Evolutionary conservation across 2,113 vertebrate species (phyloP), one percentile per base, ranked within the genome.

Genomic region (Muntiacus reevesi): DNA sequence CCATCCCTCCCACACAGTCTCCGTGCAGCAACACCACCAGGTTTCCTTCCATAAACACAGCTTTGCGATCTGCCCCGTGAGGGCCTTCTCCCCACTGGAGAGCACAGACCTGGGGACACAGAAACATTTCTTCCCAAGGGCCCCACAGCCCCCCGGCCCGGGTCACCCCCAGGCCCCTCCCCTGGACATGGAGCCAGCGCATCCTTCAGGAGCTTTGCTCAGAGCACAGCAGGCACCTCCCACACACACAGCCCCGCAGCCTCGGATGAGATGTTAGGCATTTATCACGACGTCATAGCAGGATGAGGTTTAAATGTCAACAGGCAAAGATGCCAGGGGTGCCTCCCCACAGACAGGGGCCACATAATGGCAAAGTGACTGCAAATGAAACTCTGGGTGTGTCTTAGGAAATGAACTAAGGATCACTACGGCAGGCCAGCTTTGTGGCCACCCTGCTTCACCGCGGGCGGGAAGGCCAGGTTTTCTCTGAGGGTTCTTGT

Each of bases 351-450:
- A 36, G 9, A 8, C n/a, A 0, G 50, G 47, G 43, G 30, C 21
- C 57, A 4, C 30, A 3, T 4, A 3, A 7, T 1, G 7, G 67
- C 5, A 2, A 21, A 40, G 43, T 23, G 4, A 0, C 28, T 8
- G 2, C n/a, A 30, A 9, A 6, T 4, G 23, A 27, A 47, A 30
- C 59, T 33, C 62, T 21, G 59, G 43, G 45, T 50, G 33, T 57
- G 13, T 62, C 89, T 28, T 7, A 3, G 59, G 62, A 33, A 40
- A 27, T 9, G 54, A 55, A 28, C 8, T 14, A 52, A 67, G 59
- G 76, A 47, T 14, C 23, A 4, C 6, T 9, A 0, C 2, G 0
- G n/a, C 6, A 5, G 67, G 50, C 23, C 27, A 12, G 25, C 12
- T 62, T 33, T 33, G 25, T 14, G 30, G 50, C 19, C 2, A 0